Evolutionary conservation across 1,140 invertebrate species (phyloP).

Genomic region (Rhizoglyphus robini): DNA sequence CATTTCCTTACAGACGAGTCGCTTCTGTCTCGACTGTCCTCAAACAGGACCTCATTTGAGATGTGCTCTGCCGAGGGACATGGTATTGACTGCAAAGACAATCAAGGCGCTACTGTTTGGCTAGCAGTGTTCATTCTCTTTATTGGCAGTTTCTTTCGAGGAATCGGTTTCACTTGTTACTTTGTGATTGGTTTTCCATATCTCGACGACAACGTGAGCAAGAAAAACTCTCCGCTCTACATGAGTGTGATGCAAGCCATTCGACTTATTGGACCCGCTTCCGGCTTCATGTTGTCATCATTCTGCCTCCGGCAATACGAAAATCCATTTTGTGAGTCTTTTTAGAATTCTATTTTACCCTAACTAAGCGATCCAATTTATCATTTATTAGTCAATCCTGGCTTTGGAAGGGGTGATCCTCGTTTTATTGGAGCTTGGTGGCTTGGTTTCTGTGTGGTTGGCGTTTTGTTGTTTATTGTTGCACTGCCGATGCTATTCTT

Average conservation of each 20-base stretch:
- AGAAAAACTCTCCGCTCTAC: constrained; percentile 30
- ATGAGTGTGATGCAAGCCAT: constrained; percentile 22
- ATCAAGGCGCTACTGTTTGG: constrained; percentile 7
- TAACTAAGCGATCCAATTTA: constrained; percentile 2
- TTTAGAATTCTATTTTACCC: neutral
- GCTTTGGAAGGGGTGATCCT: constrained; percentile 31
- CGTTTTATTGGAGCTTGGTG: constrained; percentile 41
- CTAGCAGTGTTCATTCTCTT: constrained; percentile 1
- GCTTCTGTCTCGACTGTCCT: neutral
- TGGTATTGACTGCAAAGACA: neutral
- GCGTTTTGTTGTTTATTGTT: constrained; percentile 24
- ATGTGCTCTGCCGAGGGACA: neutral
- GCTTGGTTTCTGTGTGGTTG: constrained; percentile 36
- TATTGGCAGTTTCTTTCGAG: constrained; percentile 34
- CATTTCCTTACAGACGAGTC: constrained; percentile 53
- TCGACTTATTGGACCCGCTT: constrained; percentile 26
- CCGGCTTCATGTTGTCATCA: constrained; percentile 26
- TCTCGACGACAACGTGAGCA: constrained; percentile 32
- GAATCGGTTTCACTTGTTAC: constrained; percentile 25
- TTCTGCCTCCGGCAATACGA: constrained; percentile 26
- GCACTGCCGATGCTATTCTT: constrained; percentile 28
- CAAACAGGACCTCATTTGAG: neutral
- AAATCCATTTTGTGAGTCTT: constrained; percentile 23
- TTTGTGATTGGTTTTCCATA: constrained; percentile 29
- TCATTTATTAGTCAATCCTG: constrained; percentile 15